Evolutionary conservation across 2,888 invertebrate species (phyloP).

Genomic region (Acronicta alni): DNA sequence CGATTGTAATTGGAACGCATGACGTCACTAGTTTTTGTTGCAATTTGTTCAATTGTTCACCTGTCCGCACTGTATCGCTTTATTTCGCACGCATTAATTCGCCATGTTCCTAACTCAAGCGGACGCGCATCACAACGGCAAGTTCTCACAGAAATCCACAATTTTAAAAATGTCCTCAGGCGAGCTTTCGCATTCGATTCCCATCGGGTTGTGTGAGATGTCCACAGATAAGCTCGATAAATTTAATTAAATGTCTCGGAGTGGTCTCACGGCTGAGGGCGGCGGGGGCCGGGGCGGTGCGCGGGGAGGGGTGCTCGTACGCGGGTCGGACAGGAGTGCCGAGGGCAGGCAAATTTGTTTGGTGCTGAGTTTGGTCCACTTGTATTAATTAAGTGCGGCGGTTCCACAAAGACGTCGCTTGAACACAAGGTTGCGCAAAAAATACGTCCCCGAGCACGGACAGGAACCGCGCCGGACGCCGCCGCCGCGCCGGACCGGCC

Average conservation of each 20-base stretch:
- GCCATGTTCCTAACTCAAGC: conserved; percentile 57
- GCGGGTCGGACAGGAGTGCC: conserved; percentile 47
- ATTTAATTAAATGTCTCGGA: conserved; percentile 84
- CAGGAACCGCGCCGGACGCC: conserved; percentile 1
- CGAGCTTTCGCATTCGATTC: conserved; percentile 76
- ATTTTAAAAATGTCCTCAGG: conserved; percentile 76
- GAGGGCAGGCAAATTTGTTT: conserved; percentile 80
- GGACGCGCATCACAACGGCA: conserved; percentile 46
- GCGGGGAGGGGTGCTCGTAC: conserved; percentile 32
- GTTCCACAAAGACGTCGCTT: conserved; percentile 67
- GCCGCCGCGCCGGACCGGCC: background rate
- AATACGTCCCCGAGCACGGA: conserved; percentile 44
- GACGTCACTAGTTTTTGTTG: conserved; percentile 69
- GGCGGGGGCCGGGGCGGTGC: conserved; percentile 45
- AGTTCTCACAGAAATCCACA: conserved; percentile 77
- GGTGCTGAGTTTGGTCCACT: conserved; percentile 70
- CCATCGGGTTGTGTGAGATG: conserved; percentile 78
- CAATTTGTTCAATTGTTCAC: conserved; percentile 71
- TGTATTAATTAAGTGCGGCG: conserved; percentile 79
- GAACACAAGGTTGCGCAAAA: conserved; percentile 58
- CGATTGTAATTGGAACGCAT: conserved; percentile 57
- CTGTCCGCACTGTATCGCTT: conserved; percentile 65
- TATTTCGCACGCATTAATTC: conserved; percentile 62
- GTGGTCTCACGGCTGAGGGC: conserved; percentile 57
- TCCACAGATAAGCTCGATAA: conserved; percentile 83